phyloP scores from a whole-genome alignment of 2,888 invertebrate genomes.

The Epinotia brunnichana region DNA sequence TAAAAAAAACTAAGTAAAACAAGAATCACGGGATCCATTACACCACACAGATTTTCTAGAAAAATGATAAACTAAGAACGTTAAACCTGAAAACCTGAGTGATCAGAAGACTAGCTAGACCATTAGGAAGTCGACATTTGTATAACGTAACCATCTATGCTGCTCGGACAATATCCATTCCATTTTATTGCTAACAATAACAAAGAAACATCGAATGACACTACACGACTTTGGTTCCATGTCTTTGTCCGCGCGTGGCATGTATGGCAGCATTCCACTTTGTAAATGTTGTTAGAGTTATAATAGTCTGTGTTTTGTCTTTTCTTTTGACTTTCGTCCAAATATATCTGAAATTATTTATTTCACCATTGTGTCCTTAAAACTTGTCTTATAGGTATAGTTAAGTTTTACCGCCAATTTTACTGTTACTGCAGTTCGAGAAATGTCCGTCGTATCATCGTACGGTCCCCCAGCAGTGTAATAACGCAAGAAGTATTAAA shows the following conservation, averaged over 20 bases:
- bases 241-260: conserved; percentile 56
- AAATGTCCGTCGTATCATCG: background rate
- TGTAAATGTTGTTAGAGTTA: conserved; percentile 28
- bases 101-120: conserved; percentile 2
- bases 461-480: background rate
- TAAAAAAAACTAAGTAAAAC: background rate
- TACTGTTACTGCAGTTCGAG: conserved; percentile 13
- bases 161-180: conserved; percentile 51
- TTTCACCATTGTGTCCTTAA: conserved; percentile 9
- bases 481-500: conserved; percentile 5
- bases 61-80: background rate
- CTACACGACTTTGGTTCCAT: conserved; percentile 51
- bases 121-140: conserved; percentile 24
- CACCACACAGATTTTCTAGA: background rate
- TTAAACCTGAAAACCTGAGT: background rate
- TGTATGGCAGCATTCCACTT: conserved; percentile 36
- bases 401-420: conserved; percentile 6
- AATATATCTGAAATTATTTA: conserved; percentile 13
- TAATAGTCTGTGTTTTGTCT: conserved; percentile 22
- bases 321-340: conserved; percentile 27
- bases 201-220: conserved; percentile 56
- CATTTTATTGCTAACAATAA: conserved; percentile 57
- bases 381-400: conserved; percentile 2
- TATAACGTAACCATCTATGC: conserved; percentile 33
- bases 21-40: background rate